Conservation (phyloP, 64 coral and sea anemone genomes). For the Pocillopora damicornis region DNA sequence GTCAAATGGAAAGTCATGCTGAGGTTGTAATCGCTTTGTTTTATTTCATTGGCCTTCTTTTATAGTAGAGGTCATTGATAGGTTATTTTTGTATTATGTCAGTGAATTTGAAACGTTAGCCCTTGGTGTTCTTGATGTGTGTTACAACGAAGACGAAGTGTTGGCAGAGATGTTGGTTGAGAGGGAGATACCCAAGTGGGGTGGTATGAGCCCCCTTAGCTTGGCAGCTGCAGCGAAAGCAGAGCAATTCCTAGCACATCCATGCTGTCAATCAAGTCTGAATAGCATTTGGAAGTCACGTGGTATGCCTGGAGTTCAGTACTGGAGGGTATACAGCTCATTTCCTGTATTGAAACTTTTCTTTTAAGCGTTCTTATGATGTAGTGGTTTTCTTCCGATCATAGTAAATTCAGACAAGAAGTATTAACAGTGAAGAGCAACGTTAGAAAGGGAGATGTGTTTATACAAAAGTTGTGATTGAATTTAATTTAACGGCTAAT, state of each 20-base stretch:
- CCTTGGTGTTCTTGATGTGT: constrained; percentile 59
- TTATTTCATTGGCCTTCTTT: neutral
- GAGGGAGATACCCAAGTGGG: constrained; percentile 56
- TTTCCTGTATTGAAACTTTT: neutral
- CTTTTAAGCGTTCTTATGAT: too few species aligned
- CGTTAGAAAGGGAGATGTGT: too few species aligned
- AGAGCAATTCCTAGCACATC: constrained; percentile 51
- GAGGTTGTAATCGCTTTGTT: neutral
- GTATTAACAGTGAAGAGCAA: too few species aligned
- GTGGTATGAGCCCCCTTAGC: constrained; percentile 46
- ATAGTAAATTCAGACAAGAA: too few species aligned
- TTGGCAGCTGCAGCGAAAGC: constrained; percentile 44
- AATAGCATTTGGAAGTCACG: constrained; percentile 73
- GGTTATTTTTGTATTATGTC: neutral
- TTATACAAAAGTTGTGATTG: too few species aligned
- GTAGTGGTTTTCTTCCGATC: too few species aligned
- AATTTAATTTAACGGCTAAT: too few species aligned
- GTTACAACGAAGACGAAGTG: constrained; percentile 50
- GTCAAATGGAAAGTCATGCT: neutral
- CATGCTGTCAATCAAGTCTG: constrained; percentile 57
- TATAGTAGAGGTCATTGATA: too few species aligned
- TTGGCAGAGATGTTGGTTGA: constrained; percentile 63
- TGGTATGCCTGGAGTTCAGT: constrained; percentile 57
- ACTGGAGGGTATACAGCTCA: constrained; percentile 10
- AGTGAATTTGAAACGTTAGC: constrained; percentile 58